Percentiles rank a stretch among this genome's conserved stretches.
phyloP scores from a whole-genome alignment of 1,140 invertebrate species.

The Muscidifurax raptorellus region DNA sequence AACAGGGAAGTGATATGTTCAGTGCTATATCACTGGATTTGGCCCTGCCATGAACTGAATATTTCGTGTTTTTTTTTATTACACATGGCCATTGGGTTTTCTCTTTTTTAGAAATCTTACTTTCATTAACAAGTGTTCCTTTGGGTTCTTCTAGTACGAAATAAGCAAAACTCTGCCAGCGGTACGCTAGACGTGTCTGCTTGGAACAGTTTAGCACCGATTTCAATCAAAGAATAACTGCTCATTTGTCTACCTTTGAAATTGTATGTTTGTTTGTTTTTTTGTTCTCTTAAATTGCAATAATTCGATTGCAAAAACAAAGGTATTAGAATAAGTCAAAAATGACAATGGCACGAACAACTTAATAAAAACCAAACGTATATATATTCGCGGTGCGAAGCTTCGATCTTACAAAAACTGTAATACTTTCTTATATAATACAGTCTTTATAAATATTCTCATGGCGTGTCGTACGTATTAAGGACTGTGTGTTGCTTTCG shows the following conservation, averaged over 20 bases:
- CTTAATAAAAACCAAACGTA: constrained; percentile 56
- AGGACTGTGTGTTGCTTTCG: constrained; percentile 58
- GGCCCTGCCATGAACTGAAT: constrained; percentile 40
- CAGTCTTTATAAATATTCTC: constrained; percentile 71
- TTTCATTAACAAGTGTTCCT: constrained; percentile 53
- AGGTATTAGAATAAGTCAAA: constrained; percentile 52
- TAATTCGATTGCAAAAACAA: constrained; percentile 52
- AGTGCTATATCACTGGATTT: constrained; percentile 47
- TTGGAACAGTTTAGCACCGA: constrained; percentile 51
- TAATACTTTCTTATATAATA: constrained; percentile 72
- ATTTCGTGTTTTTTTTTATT: constrained; percentile 30
- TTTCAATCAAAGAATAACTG: constrained; percentile 47
- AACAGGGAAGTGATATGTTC: constrained; percentile 52
- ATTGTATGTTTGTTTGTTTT: constrained; percentile 41
- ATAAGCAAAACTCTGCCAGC: constrained; percentile 46
- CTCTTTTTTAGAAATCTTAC: constrained; percentile 48
- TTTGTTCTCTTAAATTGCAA: constrained; percentile 49
- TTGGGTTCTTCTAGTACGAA: constrained; percentile 49
- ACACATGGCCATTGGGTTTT: constrained; percentile 36
- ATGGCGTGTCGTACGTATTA: constrained; percentile 53
- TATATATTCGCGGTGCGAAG: constrained; percentile 55
- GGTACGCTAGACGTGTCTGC: constrained; percentile 39
- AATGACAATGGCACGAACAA: constrained; percentile 58
- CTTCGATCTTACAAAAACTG: constrained; percentile 63
- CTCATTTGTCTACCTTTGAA: constrained; percentile 36